Evolutionary conservation across 2,113 vertebrate genomes (phyloP).

Genomic region (Aspiorhynchus laticeps): DNA sequence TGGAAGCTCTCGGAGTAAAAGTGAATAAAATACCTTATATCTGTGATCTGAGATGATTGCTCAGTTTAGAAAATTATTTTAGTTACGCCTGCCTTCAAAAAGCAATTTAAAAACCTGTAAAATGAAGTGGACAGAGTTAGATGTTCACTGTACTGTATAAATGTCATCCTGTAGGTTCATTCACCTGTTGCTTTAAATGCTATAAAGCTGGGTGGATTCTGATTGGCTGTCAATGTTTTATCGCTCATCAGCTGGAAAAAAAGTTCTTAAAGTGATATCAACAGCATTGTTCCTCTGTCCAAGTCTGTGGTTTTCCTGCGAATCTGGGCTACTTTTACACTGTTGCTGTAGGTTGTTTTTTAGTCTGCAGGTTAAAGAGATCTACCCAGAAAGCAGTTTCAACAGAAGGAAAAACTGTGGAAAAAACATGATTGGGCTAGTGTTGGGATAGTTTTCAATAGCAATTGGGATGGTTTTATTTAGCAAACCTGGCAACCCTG

Average conservation of each 20-base stretch:
- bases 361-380: not conserved
- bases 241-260: not conserved
- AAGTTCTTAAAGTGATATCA: not conserved
- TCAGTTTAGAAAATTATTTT: not conserved
- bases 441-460: not conserved
- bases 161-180: not conserved
- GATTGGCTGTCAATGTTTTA: not conserved
- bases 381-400: too few relatives aligned
- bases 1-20: not conserved
- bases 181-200: not conserved
- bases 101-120: not conserved
- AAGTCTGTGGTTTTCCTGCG: not conserved
- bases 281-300: not conserved
- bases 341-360: not conserved
- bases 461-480: too few relatives aligned
- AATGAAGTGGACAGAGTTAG: not conserved
- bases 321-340: not conserved
- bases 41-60: not conserved
- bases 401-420: too few relatives aligned
- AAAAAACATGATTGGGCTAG: not conserved
- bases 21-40: constrained; percentile 1
- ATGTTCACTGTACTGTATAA: not conserved
- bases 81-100: not conserved
- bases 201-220: not conserved
- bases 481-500: not conserved